A percentile compares a stretch with the other conserved stretches of the same genome.
These are phyloP conservation scores for Plagodis pulveraria DNA, from an alignment of 2,888 invertebrate genomes.

Conservation along the genomic window DNA sequence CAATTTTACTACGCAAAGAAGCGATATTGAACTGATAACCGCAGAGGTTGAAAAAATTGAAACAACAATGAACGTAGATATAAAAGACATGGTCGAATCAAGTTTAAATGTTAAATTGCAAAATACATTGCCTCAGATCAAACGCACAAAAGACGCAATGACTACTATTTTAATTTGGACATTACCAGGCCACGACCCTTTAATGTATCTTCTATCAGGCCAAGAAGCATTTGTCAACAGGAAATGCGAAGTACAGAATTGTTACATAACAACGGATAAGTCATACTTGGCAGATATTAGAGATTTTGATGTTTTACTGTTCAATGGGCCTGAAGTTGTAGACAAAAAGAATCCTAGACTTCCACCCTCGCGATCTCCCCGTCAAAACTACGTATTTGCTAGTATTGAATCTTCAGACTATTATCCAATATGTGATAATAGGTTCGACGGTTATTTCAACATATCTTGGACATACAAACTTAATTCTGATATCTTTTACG, in stretches of 20 bases:
- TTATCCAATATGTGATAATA: conserved; percentile 48
- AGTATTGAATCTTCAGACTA: conserved; percentile 54
- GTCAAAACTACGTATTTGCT: conserved; percentile 53
- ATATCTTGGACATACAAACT: conserved; percentile 64
- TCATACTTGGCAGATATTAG: conserved; percentile 35
- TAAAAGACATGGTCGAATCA: conserved; percentile 5
- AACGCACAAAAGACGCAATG: not conserved
- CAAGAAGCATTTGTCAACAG: conserved; percentile 38
- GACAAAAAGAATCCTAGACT: conserved; percentile 14
- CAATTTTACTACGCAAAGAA: conserved; percentile 2
- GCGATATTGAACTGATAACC: not conserved
- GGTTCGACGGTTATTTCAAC: conserved; percentile 56
- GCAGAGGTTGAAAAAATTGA: conserved; percentile 9
- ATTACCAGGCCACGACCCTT: conserved; percentile 40
- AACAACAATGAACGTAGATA: conserved; percentile 9
- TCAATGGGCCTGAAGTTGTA: conserved; percentile 49
- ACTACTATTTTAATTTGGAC: conserved; percentile 52
- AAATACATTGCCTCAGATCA: not conserved
- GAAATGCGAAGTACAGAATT: conserved; percentile 49
- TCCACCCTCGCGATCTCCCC: conserved; percentile 39
- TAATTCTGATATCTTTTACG: conserved; percentile 53
- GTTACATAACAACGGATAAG: conserved; percentile 48
- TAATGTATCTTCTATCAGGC: conserved; percentile 38
- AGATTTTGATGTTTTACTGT: conserved; percentile 51
- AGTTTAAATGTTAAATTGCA: not conserved